These are phyloP conservation scores for Grapholita molesta DNA, from an alignment of 1,140 invertebrate genomes.

Conservation along the genomic window DNA sequence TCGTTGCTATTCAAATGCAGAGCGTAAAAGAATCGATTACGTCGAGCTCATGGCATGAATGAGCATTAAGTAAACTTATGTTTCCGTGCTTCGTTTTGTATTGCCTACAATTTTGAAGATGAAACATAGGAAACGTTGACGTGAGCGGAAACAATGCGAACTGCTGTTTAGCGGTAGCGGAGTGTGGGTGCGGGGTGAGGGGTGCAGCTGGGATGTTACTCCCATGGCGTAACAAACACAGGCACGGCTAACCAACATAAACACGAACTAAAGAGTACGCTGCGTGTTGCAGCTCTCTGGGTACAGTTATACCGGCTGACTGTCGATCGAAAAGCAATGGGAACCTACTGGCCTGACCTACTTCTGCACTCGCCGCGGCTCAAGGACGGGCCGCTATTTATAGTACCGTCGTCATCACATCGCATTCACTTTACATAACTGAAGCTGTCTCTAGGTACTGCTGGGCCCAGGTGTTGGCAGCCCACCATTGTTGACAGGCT, in stretches of 20 bases:
- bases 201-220: slow-evolving; percentile 25
- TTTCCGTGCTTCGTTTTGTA: slow-evolving; percentile 29
- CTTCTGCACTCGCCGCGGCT: slow-evolving; percentile 64
- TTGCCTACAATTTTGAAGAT: slow-evolving; percentile 23
- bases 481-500: no score
- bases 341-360: slow-evolving; percentile 54
- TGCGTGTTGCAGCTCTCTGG: background rate
- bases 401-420: slow-evolving; percentile 68
- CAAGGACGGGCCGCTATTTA: slow-evolving; percentile 76
- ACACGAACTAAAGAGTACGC: background rate
- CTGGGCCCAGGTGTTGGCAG: background rate
- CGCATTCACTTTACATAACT: slow-evolving; percentile 70
- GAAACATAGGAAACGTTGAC: slow-evolving; percentile 27
- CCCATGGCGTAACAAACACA: background rate
- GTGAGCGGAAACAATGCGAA: slow-evolving; percentile 28
- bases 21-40: slow-evolving; percentile 18
- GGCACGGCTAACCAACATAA: slow-evolving; percentile 18
- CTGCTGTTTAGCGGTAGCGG: slow-evolving; percentile 31
- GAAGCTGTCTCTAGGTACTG: slow-evolving; percentile 52
- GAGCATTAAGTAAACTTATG: slow-evolving; percentile 37
- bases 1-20: slow-evolving; percentile 31
- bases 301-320: background rate
- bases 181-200: slow-evolving; percentile 20
- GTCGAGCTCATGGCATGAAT: slow-evolving; percentile 20
- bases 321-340: background rate